Evolutionary conservation across 1,140 invertebrate genomes (phyloP).

Genomic region (Linepithema humile): DNA sequence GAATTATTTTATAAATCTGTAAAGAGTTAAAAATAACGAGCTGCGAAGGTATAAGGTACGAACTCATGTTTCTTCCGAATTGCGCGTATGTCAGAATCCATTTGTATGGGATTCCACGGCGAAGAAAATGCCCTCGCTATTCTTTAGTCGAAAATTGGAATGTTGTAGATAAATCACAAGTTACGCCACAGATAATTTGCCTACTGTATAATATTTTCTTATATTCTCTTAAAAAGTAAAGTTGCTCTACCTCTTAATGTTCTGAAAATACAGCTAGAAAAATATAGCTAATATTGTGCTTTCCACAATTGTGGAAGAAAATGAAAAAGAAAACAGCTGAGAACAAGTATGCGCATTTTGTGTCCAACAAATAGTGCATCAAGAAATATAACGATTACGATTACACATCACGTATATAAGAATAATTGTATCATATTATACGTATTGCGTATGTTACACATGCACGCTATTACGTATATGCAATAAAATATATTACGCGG

Average conservation of each 20-base stretch:
- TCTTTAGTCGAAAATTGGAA: conserved; percentile 34
- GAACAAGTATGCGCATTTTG: no score
- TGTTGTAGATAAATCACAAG: conserved; percentile 38
- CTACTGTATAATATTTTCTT: not conserved
- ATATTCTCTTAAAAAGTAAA: not conserved
- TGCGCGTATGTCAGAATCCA: not conserved
- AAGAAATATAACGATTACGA: not conserved
- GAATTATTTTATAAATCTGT: conserved; percentile 25
- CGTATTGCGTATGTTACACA: not conserved
- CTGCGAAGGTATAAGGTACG: conserved; percentile 29
- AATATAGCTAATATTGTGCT: not conserved
- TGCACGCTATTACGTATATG: not conserved
- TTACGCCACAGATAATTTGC: conserved; percentile 2
- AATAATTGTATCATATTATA: not conserved
- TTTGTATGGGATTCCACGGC: conserved; percentile 18
- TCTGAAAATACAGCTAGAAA: not conserved
- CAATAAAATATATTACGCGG: not conserved
- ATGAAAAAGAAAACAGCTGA: no score
- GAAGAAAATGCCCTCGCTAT: not conserved
- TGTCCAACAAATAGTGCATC: no score
- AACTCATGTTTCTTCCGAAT: conserved; percentile 26
- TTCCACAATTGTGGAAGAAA: not conserved
- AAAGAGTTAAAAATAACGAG: conserved; percentile 27
- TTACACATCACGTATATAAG: not conserved
- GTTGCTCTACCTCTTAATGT: not conserved